phyloP scores from a whole-genome alignment of 2,888 invertebrate species.

The Anoncus sp. region DNA sequence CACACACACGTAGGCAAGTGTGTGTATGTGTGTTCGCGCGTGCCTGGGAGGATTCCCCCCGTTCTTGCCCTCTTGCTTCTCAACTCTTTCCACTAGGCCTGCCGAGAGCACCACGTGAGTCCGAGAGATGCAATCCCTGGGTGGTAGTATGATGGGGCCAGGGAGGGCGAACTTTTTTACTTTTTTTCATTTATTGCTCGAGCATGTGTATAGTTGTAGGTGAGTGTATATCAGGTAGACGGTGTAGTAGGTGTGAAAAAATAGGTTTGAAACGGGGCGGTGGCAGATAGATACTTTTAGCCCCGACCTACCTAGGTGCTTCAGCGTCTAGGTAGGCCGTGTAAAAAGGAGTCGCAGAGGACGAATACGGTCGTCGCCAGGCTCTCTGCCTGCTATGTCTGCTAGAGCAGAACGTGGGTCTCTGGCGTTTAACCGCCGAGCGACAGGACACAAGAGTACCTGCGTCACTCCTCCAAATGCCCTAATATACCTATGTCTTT shows the following conservation, averaged over 20 bases:
- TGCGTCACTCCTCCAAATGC: constrained; percentile 42
- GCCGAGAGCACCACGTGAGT: background rate
- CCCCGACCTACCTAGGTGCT: constrained; percentile 24
- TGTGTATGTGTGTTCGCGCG: background rate
- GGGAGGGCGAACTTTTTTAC: too few species aligned
- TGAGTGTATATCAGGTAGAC: constrained; percentile 17
- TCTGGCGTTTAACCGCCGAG: too few species aligned
- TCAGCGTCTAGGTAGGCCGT: constrained; percentile 51
- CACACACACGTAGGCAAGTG: background rate
- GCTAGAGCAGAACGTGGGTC: constrained; percentile 34
- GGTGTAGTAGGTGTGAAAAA: constrained; percentile 47
- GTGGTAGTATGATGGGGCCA: background rate
- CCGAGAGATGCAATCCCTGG: constrained; percentile 1
- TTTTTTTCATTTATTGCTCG: background rate
- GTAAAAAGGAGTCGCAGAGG: constrained; percentile 38
- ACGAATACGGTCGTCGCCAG: constrained; percentile 59
- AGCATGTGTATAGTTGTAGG: constrained; percentile 5
- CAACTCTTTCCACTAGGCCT: background rate
- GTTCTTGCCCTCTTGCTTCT: background rate
- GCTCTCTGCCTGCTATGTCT: constrained; percentile 54
- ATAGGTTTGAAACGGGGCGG: constrained; percentile 28
- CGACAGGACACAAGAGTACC: too few species aligned
- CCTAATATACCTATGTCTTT: constrained; percentile 9
- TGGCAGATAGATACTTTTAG: constrained; percentile 34
- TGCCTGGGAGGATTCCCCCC: too few species aligned